phyloP scores from a whole-genome alignment of 2,797 vertebrate genomes.

The Eulemur rubriventer region DNA sequence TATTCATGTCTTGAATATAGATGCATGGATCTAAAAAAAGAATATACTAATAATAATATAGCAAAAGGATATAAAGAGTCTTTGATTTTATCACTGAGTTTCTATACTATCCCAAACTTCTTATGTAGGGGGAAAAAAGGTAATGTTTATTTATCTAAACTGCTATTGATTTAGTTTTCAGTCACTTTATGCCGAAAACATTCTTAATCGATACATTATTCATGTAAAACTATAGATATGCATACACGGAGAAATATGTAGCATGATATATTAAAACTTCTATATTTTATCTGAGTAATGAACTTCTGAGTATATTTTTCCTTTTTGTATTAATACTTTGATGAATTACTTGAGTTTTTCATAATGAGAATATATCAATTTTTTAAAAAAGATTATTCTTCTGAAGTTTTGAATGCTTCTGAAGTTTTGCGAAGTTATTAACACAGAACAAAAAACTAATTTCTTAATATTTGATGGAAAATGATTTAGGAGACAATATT shows the following conservation, averaged over 20 bases:
- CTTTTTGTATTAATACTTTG: background rate
- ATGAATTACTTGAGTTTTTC: background rate
- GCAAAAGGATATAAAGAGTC: background rate
- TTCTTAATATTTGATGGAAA: constrained; percentile 8
- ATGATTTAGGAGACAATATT: background rate
- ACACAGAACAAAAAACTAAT: background rate
- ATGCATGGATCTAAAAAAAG: background rate
- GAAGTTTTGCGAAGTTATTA: background rate
- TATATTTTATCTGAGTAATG: background rate
- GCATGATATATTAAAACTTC: background rate
- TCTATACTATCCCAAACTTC: background rate
- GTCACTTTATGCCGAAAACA: background rate
- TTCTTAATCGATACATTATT: background rate
- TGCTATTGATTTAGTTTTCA: background rate
- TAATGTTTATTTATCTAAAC: background rate
- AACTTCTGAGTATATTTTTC: background rate
- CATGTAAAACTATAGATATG: background rate
- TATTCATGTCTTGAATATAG: background rate
- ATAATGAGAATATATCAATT: background rate
- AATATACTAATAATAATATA: background rate
- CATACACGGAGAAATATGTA: background rate
- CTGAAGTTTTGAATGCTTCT: background rate
- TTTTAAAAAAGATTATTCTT: background rate
- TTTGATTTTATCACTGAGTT: background rate
- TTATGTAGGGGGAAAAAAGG: background rate